Conservation (phyloP, 1,140 invertebrate species). For the Akabosia matsudoensis region DNA sequence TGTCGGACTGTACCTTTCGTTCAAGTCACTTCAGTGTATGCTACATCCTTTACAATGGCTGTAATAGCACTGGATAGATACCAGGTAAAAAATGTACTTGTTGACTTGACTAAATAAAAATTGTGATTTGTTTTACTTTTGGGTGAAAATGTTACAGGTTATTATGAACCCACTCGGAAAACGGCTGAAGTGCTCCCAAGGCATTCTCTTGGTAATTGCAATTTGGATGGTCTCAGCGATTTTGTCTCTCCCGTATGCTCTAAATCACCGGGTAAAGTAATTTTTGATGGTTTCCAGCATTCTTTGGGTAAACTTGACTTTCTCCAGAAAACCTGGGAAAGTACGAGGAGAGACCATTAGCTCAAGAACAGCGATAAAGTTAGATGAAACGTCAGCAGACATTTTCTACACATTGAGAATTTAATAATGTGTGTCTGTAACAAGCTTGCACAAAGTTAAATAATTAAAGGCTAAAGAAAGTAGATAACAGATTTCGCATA, state of each 20-base stretch:
- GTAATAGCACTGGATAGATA: slow-evolving; percentile 58
- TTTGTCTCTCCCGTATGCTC: slow-evolving; percentile 56
- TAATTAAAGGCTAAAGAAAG: too few relatives aligned
- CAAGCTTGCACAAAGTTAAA: too few relatives aligned
- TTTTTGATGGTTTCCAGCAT: slow-evolving; percentile 4
- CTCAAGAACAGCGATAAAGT: too few relatives aligned
- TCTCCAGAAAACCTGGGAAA: too few relatives aligned
- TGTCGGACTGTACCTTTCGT: slow-evolving; percentile 57
- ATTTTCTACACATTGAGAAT: too few relatives aligned
- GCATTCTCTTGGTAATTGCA: slow-evolving; percentile 50
- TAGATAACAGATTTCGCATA: too few relatives aligned
- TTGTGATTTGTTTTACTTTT: too few relatives aligned
- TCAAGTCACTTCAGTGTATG: slow-evolving; percentile 56
- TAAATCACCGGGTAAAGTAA: slow-evolving; percentile 51
- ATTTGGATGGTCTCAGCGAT: slow-evolving; percentile 56
- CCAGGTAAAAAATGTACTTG: slow-evolving; percentile 38
- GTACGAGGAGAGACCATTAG: too few relatives aligned
- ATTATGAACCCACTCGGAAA: slow-evolving; percentile 55
- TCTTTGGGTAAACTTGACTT: too few relatives aligned
- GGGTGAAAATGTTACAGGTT: slow-evolving; percentile 50
- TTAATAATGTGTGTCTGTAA: too few relatives aligned
- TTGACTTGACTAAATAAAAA: neutral
- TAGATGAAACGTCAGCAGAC: too few relatives aligned
- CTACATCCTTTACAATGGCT: slow-evolving; percentile 58
- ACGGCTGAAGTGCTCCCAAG: slow-evolving; percentile 51